Evolutionary conservation across 2,888 invertebrate genomes (phyloP), one percentile per base, ranked within the genome.

Genomic region (Pelosia muscerda): DNA sequence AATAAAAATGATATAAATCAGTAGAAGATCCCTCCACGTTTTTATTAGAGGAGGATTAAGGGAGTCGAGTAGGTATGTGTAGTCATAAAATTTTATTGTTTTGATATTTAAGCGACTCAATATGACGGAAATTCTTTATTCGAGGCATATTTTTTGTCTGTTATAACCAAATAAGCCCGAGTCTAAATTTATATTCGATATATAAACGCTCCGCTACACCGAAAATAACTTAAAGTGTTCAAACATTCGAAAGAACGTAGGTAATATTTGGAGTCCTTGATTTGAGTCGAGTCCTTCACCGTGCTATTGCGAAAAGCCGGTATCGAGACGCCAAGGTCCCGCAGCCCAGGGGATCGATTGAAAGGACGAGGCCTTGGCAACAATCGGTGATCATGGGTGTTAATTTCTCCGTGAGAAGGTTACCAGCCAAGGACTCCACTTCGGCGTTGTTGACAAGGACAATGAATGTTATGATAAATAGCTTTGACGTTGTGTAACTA

Each of bases 291-390:
- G 64, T 64, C 78, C 75, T 76, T 75, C 66, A 60, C 63, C 68
- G 68, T 63, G 59, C 72, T 72, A 73, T 76, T 66, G 67, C 72
- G 68, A 65, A 66, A 59, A 62, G 66, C 65, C 57, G 58, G 65
- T 78, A 72, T 78, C 70, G 64, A 73, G 73, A 72, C 68, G 49
- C 59, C 73, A 85, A 84, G 86, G 84, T 70, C 77, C 72, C 42
- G 64, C 72, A 74, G 72, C 79, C 76, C 75, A 77, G 66, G 77
- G 76, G 81, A 81, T 75, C 74, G 68, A 66, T 71, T 80, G 74
- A 72, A 83, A 88, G 87, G 89, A 76, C 86, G 69, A 70, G 83
- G 64, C 90, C 91, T 90, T 90, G 85, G 68, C 28, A 75, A 69
- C 72, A 75, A 86, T 81, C 75, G 79, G 74, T 76, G 78, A 81